phyloP scores from a whole-genome alignment of 2,797 vertebrate genomes.

The Rhynchotus rufescens region DNA sequence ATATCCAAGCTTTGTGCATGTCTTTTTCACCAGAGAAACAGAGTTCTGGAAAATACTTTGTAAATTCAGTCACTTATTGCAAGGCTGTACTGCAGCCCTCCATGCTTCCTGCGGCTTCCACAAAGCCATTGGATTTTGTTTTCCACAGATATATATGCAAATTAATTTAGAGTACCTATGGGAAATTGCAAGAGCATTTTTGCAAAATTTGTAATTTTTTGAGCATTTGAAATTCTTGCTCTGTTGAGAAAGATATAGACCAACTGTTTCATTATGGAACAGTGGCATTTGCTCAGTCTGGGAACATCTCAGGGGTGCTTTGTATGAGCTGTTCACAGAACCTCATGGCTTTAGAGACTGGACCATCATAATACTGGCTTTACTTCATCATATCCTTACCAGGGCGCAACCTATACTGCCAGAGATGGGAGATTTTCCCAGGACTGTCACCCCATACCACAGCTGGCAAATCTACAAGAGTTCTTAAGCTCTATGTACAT shows the following conservation, averaged over 20 bases:
- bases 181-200: slow-evolving; percentile 8
- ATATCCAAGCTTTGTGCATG: neutral
- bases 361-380: neutral
- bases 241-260: neutral
- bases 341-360: neutral
- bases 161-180: slow-evolving; percentile 19
- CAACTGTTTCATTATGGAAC: neutral
- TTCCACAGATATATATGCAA: neutral
- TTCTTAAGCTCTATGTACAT: neutral
- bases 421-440: neutral
- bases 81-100: neutral
- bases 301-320: neutral
- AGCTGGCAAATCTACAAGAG: neutral
- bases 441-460: neutral
- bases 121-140: slow-evolving; percentile 10
- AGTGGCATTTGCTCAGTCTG: neutral
- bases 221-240: neutral
- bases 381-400: neutral
- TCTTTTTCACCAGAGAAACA: neutral
- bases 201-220: neutral
- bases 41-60: neutral
- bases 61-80: neutral
- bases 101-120: neutral
- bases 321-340: neutral
- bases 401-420: neutral